Base-by-base conservation (phyloP, 2,797 vertebrate species). In the Astyanax mexicanus region DNA sequence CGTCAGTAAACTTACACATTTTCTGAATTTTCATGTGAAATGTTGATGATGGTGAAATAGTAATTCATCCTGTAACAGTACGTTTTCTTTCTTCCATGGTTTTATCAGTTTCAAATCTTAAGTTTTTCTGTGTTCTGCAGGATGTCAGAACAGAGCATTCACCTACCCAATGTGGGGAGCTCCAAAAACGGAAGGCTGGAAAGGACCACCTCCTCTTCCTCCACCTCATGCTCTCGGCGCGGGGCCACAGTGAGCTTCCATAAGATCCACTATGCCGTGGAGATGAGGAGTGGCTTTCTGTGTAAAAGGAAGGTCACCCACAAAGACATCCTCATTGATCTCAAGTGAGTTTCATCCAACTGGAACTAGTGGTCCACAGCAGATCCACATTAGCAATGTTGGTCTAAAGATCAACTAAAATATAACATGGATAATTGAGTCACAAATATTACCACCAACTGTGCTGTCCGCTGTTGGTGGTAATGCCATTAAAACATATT, bases 201-300 rank as follows among this genome's bases (percentile, higher is more conserved):
- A 5, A 1, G 8, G 0, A 29, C 45, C 0, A 0, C 7, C 42
- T 19, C 60, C 6, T 54, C 87, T 82, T 71, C 67, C 3, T 37
- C 57, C 11, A 25, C 23, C 54, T 15, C 54, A 17, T 29, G 12
- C 27, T 55, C n/a, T 38, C 57, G 3, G 71, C 19, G 0, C 4
- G 92, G 91, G 0, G 80, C 92, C 52, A 90, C 79, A 0, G 87
- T 94, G 47, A 94, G 92, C 73, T 94, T 93, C 73, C 92, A 94
- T 69, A 83, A 91, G 69, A 89, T 94, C 65, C 35, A 89, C 81
- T 93, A 93, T 84, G 85, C 85, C 2, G 86, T 94, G 71, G 79
- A 1, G 0, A 79, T 81, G 42, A 86, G 83, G 35, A 80, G 87
- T 17, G 64, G 81, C 40, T 82, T 80, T 0, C 40, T 87, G 10